Conservation (phyloP, 2,113 vertebrate genomes). For the Potamarius usumacintae region DNA sequence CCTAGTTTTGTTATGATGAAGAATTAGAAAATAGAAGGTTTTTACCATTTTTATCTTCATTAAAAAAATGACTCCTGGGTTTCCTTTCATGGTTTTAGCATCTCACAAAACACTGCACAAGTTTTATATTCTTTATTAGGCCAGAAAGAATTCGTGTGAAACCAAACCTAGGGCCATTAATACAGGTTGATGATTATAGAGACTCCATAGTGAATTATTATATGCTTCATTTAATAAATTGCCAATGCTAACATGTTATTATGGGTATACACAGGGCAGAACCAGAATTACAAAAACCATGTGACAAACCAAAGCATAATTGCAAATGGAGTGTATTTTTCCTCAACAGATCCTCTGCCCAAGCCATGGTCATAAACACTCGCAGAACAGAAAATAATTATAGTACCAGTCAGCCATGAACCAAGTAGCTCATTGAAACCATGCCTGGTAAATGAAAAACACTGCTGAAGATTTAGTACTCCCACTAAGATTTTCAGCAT, state of each 20-base stretch:
- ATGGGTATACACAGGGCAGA: not conserved
- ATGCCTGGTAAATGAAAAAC: slow-evolving; percentile 28
- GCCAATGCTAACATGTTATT: slow-evolving; percentile 1
- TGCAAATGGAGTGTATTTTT: slow-evolving; percentile 19
- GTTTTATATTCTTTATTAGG: not conserved
- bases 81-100: not conserved
- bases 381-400: slow-evolving; percentile 40
- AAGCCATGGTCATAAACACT: slow-evolving; percentile 34
- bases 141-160: slow-evolving; percentile 5
- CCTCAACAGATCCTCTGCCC: slow-evolving; percentile 14
- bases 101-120: not conserved
- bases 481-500: not conserved
- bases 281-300: slow-evolving; percentile 13
- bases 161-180: not conserved
- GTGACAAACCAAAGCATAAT: slow-evolving; percentile 18
- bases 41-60: not conserved
- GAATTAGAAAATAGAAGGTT: not conserved
- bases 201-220: not conserved
- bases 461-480: slow-evolving; percentile 3
- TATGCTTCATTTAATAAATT: slow-evolving; percentile 24
- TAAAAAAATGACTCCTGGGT: not conserved
- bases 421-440: slow-evolving; percentile 26
- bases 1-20: slow-evolving; percentile 1
- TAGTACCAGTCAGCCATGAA: slow-evolving; percentile 25
- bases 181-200: not conserved